phyloP scores from a whole-genome alignment of 2,113 vertebrate genomes.

The Eclectus roratus region DNA sequence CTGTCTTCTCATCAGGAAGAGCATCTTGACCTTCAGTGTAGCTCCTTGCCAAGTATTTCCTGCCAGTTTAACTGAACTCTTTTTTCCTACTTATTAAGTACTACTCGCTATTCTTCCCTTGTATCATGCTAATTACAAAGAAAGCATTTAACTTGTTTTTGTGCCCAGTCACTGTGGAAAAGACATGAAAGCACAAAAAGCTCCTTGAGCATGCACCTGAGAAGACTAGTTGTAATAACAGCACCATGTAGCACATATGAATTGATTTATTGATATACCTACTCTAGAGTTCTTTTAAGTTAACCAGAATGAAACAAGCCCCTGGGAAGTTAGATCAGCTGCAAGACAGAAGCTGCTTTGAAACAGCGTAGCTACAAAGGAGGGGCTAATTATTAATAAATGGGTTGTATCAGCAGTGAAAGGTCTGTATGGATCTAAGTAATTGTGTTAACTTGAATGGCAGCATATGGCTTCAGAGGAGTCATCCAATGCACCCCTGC shows the following conservation, averaged over 20 bases:
- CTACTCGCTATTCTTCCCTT: not conserved
- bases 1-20: not conserved
- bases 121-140: not conserved
- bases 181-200: not conserved
- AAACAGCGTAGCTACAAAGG: not conserved
- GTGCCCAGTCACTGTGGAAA: not conserved
- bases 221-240: not conserved
- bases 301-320: not conserved
- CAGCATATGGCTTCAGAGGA: not conserved
- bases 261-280: not conserved
- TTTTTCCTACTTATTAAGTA: not conserved
- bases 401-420: not conserved
- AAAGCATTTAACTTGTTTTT: not conserved
- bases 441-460: not conserved
- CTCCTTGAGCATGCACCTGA: not conserved
- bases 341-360: not conserved
- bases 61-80: not conserved
- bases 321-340: not conserved
- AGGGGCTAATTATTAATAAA: not conserved
- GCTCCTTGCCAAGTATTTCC: not conserved
- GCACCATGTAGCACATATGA: fast-evolving
- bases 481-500: not conserved
- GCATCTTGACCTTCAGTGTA: not conserved
- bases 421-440: not conserved
- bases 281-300: not conserved